Conservation (phyloP, 2,113 vertebrate species). For the Nerophis ophidion region DNA sequence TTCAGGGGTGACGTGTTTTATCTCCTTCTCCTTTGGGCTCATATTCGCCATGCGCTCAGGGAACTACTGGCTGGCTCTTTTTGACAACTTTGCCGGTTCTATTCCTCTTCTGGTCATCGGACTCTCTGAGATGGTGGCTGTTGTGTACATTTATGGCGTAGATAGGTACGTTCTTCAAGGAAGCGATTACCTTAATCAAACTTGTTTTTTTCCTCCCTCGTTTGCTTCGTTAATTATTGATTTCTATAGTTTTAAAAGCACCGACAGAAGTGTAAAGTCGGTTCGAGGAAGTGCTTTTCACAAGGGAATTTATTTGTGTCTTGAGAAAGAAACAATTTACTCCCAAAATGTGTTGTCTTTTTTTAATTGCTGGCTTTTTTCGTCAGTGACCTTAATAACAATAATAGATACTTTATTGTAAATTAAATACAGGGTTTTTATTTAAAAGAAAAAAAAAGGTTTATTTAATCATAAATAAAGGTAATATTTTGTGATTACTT, state of each 20-base stretch:
- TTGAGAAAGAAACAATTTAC: too few species aligned
- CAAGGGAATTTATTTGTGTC: too few species aligned
- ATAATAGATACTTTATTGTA: too few species aligned
- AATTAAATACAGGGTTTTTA: too few species aligned
- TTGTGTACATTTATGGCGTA: constrained; percentile 86
- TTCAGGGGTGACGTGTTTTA: constrained; percentile 77
- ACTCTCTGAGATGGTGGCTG: constrained; percentile 85
- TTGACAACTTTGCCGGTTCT: constrained; percentile 86
- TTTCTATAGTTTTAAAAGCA: neutral
- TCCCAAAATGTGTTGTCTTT: too few species aligned
- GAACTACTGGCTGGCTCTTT: constrained; percentile 88
- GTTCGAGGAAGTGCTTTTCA: too few species aligned
- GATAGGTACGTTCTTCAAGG: constrained; percentile 77
- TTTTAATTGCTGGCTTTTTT: too few species aligned
- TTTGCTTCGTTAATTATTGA: neutral
- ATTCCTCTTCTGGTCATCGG: constrained; percentile 87
- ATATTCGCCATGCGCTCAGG: constrained; percentile 84
- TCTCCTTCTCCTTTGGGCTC: constrained; percentile 72
- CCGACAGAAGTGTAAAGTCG: neutral
- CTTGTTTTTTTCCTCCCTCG: neutral
- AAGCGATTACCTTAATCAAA: neutral
- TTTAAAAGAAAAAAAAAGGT: too few species aligned
- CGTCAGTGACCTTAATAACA: too few species aligned
- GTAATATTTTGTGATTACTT: too few species aligned
- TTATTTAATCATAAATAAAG: too few species aligned